Conservation (phyloP, 2,888 invertebrate species). For the Gymnocheta viridis region DNA sequence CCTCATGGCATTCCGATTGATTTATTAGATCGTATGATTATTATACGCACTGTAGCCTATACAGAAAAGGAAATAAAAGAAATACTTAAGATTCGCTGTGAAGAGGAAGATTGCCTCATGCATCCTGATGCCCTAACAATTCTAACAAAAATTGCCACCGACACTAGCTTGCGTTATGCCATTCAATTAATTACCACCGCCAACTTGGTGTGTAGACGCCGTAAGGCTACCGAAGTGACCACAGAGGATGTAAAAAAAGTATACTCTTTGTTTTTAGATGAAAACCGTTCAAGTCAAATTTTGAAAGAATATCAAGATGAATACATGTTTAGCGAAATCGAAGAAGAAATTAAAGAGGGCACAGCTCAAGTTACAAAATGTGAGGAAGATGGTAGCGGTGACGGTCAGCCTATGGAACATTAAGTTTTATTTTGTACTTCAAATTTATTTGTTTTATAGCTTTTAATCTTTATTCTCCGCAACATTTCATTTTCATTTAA, state of each 20-base stretch:
- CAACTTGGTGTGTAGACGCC: slow-evolving; percentile 93
- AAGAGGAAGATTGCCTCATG: slow-evolving; percentile 99
- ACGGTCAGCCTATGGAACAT: slow-evolving; percentile 80
- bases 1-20: slow-evolving; percentile 99
- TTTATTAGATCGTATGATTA: slow-evolving; percentile 96
- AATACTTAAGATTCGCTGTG: slow-evolving; percentile 96
- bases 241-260: slow-evolving; percentile 97
- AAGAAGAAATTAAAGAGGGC: slow-evolving; percentile 74
- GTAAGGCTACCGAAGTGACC: slow-evolving; percentile 91
- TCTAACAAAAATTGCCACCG: slow-evolving; percentile 94
- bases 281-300: slow-evolving; percentile 95
- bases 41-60: slow-evolving; percentile 95
- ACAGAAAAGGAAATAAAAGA: slow-evolving; percentile 93
- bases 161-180: slow-evolving; percentile 97
- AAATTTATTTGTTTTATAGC: slow-evolving; percentile 18
- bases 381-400: slow-evolving; percentile 73
- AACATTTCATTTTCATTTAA: slow-evolving; percentile 24
- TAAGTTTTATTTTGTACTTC: slow-evolving; percentile 62
- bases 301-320: slow-evolving; percentile 97
- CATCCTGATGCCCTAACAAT: slow-evolving; percentile 94
- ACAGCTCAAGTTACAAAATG: slow-evolving; percentile 72
- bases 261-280: slow-evolving; percentile 96
- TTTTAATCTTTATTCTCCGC: background rate
- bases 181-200: slow-evolving; percentile 99
- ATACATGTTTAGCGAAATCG: slow-evolving; percentile 92